Percentiles rank a stretch among this genome's conserved stretches.
Conservation (phyloP, 2,888 invertebrate species). For the Monoplex corrugatus region DNA sequence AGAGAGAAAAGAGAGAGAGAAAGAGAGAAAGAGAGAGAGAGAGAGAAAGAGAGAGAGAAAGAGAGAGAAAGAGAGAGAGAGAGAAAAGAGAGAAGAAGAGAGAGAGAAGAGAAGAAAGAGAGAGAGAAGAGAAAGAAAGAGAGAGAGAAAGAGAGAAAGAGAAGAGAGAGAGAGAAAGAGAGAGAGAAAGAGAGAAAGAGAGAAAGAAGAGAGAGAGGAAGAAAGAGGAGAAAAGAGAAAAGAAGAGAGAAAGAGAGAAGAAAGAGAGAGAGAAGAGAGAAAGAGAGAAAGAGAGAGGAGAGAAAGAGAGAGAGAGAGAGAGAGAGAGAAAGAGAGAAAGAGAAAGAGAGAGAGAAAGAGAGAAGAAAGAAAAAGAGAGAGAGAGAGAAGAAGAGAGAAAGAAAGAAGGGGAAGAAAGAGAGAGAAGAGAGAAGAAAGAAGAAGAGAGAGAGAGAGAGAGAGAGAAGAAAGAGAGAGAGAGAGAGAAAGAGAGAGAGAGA, state of each 20-base stretch:
- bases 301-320: background rate
- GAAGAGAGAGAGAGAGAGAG: background rate
- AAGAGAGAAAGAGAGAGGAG: background rate
- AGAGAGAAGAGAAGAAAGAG: background rate
- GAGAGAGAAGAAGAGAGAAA: too few species aligned
- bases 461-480: too few species aligned
- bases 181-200: conserved; percentile 6
- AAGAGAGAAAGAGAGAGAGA: conserved; percentile 19
- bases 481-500: too few species aligned
- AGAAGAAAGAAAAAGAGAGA: background rate
- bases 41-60: conserved; percentile 14
- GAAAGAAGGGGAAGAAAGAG: too few species aligned
- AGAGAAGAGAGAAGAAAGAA: background rate
- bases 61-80: background rate
- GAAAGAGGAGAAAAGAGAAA: background rate
- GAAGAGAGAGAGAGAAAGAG: conserved; percentile 10
- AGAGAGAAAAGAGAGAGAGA: background rate
- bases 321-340: background rate
- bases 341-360: background rate
- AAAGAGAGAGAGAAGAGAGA: background rate
- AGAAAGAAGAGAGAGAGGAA: too few species aligned
- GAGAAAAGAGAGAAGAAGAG: background rate
- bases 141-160: background rate
- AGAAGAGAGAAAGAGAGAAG: too few species aligned
- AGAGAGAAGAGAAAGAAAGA: conserved; percentile 21